Evolutionary conservation across 37 sponge, comb jelly and placozoan genomes (phyloP), one percentile per base, ranked within the genome.

Genomic region (Spongilla lacustris): DNA sequence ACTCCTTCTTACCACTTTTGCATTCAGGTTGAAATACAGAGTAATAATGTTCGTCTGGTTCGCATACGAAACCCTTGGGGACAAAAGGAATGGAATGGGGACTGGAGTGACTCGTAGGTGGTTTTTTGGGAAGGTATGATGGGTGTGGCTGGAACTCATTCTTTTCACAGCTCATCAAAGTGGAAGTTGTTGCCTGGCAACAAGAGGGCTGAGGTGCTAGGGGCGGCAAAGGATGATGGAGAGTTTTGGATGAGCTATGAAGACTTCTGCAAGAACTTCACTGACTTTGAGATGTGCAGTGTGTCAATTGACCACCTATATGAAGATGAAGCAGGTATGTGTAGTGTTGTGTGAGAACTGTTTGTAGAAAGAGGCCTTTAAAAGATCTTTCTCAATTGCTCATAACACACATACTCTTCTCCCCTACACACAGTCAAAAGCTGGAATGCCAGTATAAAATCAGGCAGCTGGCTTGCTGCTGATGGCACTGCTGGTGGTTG

Each of bases 161-260:
- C 66, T 13, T 9, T 68, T 26, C 37, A 1, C 77, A 92, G 92
- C 10, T 92, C 92, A 19, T 0, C 72, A 4, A 80, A 50, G 27
- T 90, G 90, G 90, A 90, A 90, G 68, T 4, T 73, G 11, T 2
- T 90, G 21, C 29, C 85, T 27, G 67, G 67, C n/a, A 69, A 9
- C 36, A 13, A 87, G 75, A 74, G 87, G 2, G 48, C 49, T 34
- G 77, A 90, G 41, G 33, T 87, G 2, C 76, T 77, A 46, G 68
- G 76, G 1, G 41, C 66, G 41, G 78, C 31, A 13, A 73, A 74
- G 35, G 81, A 97, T 50, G 97, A 97, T 76, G 97, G 97, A 78
- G 97, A 97, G 69, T 97, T 93, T 58, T 97, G 89, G 86, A 97
- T 97, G 95, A 48, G 76, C 76, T 97, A 74, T 41, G 79, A 81